Percentiles rank a stretch among this genome's conserved stretches.
Conservation (phyloP, 1,140 invertebrate species). For the Nixonia krombeini region DNA sequence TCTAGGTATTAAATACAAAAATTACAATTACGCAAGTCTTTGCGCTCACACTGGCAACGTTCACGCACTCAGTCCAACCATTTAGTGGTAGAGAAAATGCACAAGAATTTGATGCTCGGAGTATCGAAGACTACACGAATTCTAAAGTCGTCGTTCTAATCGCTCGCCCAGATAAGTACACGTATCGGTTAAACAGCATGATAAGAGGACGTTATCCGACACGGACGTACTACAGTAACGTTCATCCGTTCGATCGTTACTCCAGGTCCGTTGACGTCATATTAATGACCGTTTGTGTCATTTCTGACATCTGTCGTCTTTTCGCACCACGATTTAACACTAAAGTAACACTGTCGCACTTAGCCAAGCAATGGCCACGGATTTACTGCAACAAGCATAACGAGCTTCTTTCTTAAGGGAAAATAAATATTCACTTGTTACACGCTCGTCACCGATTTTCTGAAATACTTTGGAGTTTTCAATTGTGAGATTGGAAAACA, state of each 20-base stretch:
- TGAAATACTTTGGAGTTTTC: constrained; percentile 31
- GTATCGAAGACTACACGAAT: constrained; percentile 24
- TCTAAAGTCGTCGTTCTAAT: constrained; percentile 11
- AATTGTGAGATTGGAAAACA: constrained; percentile 24
- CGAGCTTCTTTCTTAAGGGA: constrained; percentile 10
- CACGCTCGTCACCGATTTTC: constrained; percentile 20
- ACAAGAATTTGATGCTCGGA: constrained; percentile 13
- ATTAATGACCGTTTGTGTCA: constrained; percentile 27
- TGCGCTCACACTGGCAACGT: constrained; percentile 1
- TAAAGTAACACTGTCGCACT: constrained; percentile 28
- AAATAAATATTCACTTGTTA: constrained; percentile 19
- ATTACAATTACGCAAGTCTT: constrained; percentile 24
- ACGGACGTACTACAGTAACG: constrained; percentile 26
- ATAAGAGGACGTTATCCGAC: constrained; percentile 33
- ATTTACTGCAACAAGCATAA: constrained; percentile 39
- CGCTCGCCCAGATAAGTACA: constrained; percentile 26
- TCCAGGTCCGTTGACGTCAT: constrained; percentile 25
- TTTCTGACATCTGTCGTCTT: constrained; percentile 15
- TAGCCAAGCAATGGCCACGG: constrained; percentile 13
- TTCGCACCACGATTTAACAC: constrained; percentile 34
- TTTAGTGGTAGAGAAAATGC: constrained; percentile 2
- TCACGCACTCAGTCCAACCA: constrained; percentile 20
- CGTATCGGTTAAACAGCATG: constrained; percentile 22
- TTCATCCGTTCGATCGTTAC: constrained; percentile 25
- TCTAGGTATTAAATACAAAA: constrained; percentile 46